Evolutionary conservation across 92 coral and sea anemone genomes (phyloP), one percentile per base, ranked within the genome.

Genomic region (Epizoanthus ramosus): DNA sequence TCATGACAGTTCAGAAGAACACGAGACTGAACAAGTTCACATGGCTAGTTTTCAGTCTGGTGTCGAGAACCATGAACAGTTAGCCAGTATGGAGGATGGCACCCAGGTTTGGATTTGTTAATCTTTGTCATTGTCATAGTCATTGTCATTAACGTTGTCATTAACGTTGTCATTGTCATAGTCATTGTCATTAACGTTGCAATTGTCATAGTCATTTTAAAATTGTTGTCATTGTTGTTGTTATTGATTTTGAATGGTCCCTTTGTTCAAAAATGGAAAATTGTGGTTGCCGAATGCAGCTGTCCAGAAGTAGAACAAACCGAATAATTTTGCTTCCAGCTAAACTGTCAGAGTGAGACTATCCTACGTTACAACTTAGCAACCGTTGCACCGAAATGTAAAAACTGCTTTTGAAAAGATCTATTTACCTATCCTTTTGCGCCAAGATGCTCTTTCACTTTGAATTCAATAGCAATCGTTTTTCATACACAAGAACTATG

Each of bases 41-140:
- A 84, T 86, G 19, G 80, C 91, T n/a, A 69, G 56, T 47, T 79
- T 88, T 66, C 85, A 79, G 71, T 81, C 80, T 9, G 86, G 52
- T 12, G 91, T 83, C n/a, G 87, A 80, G 21, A 88, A 88, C 50
- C 85, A 73, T 73, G 94, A 80, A 41, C 80, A 85, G 43, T 22
- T 77, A 10, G 91, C 64, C 71, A 80, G 80, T 41, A 68, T 85
- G 57, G 95, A 85, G 16, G 91, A 74, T 68, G 86, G 80, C 47
- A 71, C 91, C 14, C 90, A 88, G 58, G 82, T 71, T 41, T 71
- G 75, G 47, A 18, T 9, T 57, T 2, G 0, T 72, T 7, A 18
- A 28, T 43, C 17, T 70, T 68, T 12, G 73, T 68, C 50, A 8
- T 68, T 18, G 31, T 13, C 8, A 13, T 41, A 12, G 73, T 33